Evolutionary conservation across 2,113 vertebrate species (phyloP).

Genomic region (Pyxicephalus adspersus): DNA sequence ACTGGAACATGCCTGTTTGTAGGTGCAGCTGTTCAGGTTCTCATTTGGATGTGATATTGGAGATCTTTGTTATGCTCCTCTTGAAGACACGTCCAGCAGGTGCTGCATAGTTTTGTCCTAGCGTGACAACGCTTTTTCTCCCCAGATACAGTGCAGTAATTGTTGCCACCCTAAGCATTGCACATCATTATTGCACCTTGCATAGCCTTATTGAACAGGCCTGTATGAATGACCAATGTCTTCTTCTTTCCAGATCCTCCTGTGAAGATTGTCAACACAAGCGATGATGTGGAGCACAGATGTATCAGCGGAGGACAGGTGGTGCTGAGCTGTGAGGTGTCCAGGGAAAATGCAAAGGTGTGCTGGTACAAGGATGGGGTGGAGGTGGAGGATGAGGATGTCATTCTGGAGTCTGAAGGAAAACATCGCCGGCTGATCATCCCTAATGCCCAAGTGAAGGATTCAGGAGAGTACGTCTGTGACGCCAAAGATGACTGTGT

Average conservation of each 20-base stretch:
- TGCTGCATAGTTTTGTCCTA: too few relatives aligned
- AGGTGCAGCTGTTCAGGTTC: too few relatives aligned
- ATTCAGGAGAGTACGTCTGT: slow-evolving; percentile 88
- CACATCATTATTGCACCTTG: too few relatives aligned
- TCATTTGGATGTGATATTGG: too few relatives aligned
- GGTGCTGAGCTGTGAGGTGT: slow-evolving; percentile 88
- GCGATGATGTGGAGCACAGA: slow-evolving; percentile 70
- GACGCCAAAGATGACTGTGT: slow-evolving; percentile 83
- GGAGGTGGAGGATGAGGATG: slow-evolving; percentile 76
- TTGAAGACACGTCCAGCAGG: too few relatives aligned
- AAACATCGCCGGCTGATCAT: slow-evolving; percentile 79
- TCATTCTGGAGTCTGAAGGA: slow-evolving; percentile 82
- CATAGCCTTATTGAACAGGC: too few relatives aligned
- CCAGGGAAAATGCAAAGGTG: slow-evolving; percentile 71
- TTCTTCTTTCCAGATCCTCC: slow-evolving; percentile 76
- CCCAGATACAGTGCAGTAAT: too few relatives aligned
- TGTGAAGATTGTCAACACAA: slow-evolving; percentile 80
- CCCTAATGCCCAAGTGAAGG: slow-evolving; percentile 73
- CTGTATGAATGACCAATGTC: not conserved
- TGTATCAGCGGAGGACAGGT: slow-evolving; percentile 79
- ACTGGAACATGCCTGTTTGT: too few relatives aligned
- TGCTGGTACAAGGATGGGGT: slow-evolving; percentile 88
- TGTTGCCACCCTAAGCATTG: too few relatives aligned
- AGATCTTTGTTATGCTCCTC: too few relatives aligned
- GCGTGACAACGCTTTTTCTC: too few relatives aligned